Base-by-base conservation (phyloP, 1,140 invertebrate genomes). In the Listronotus bonariensis region DNA sequence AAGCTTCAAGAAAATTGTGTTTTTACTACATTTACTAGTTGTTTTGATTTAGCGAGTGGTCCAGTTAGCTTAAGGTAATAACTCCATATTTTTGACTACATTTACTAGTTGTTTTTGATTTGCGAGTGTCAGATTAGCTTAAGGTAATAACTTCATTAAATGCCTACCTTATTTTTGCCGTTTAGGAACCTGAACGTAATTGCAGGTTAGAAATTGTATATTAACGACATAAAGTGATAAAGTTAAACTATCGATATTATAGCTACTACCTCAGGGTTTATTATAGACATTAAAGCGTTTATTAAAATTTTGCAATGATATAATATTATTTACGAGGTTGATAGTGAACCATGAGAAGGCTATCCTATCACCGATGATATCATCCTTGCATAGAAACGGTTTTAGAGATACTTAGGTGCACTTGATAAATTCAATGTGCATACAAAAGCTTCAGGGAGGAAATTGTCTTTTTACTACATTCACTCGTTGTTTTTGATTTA, bases 401-500 rank as follows among this genome's bases (percentile, higher is more conserved):
- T 3, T 26, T 26, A 26, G 20, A 26, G 20, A 5, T n/a, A n/a
- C 20, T 5, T 26, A 26, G 5, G 5, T 26, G 20, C 20, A 26
- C 5, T 26, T 3, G 5, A 3, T 26, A 26, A 26, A 26, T 26
- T 5, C 20, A 26, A 26, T n/a, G n/a, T 26, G 2, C 20, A 26
- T 26, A 26, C 20, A n/a, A n/a, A n/a, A n/a, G 15, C 45, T 15
- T 41, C 31, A 38, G 31, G 51, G 32, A 36, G 26, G 51, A 53
- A 17, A 53, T 36, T 10, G 31, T 10, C 51, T 53, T 53, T 53
- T 36, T 36, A 53, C 9, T 26, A 20, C 8, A 12, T 9, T 8
- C 9, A 48, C 45, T 26, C 18, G 18, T 32, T 31, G 49, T 14
- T 52, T 52, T 34, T 52, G 45, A 48, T 48, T 48, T 48, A 20